These are phyloP conservation scores for Eucriotettix oculatus DNA, from an alignment of 2,888 invertebrate genomes.

Conservation along the genomic window DNA sequence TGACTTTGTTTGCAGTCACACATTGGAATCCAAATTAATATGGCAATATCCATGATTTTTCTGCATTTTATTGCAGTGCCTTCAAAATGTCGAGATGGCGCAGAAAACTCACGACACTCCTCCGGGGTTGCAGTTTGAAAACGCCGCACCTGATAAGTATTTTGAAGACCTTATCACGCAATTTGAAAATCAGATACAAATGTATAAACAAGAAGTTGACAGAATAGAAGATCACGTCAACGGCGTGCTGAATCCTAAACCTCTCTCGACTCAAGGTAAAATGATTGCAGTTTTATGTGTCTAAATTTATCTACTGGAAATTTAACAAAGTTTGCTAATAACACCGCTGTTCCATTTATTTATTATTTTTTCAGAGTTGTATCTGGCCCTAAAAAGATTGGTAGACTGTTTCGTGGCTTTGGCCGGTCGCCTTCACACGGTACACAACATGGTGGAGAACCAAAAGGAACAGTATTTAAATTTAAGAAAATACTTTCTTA, in stretches of 20 bases:
- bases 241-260: slow-evolving; percentile 43
- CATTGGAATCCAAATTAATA: neutral
- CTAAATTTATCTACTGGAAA: neutral
- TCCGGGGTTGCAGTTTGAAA: slow-evolving; percentile 57
- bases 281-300: neutral
- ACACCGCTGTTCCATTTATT: neutral
- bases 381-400: slow-evolving; percentile 59
- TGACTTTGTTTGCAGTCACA: no score
- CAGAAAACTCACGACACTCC: slow-evolving; percentile 64
- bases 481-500: slow-evolving; percentile 56
- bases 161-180: slow-evolving; percentile 49
- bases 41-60: neutral
- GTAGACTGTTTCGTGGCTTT: slow-evolving; percentile 75
- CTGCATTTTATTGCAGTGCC: slow-evolving; percentile 20
- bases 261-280: slow-evolving; percentile 47
- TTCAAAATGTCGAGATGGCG: slow-evolving; percentile 60
- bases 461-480: slow-evolving; percentile 77
- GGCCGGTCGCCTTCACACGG: slow-evolving; percentile 70
- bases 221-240: slow-evolving; percentile 54
- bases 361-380: slow-evolving; percentile 42
- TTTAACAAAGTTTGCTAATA: neutral
- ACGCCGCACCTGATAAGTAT: slow-evolving; percentile 51
- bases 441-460: slow-evolving; percentile 54
- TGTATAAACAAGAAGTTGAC: slow-evolving; percentile 52
- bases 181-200: slow-evolving; percentile 53